These are phyloP conservation scores for Zaprionus tsacasi DNA, from an alignment of 1,140 invertebrate genomes.

Conservation along the genomic window DNA sequence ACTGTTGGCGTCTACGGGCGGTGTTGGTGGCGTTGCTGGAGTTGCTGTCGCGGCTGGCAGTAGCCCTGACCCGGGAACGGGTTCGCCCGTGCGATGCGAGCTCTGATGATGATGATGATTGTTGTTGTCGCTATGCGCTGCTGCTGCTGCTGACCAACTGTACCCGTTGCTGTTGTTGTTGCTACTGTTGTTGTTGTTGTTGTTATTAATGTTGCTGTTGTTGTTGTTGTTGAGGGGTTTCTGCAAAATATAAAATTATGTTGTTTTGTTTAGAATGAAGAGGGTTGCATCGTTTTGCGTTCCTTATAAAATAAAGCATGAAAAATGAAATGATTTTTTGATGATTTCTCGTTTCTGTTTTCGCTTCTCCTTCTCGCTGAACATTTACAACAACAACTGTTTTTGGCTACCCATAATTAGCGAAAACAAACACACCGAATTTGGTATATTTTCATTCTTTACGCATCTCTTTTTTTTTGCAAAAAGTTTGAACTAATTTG, in stretches of 20 bases:
- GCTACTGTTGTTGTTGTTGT: conserved; percentile 46
- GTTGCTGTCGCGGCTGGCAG: conserved; percentile 21
- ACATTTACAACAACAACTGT: conserved; percentile 17
- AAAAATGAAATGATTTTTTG: conserved; percentile 69
- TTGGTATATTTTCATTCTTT: conserved; percentile 43
- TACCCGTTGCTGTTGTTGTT: conserved; percentile 45
- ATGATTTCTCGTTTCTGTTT: conserved; percentile 45
- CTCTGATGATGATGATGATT: conserved; percentile 51
- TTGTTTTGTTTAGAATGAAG: conserved; percentile 49
- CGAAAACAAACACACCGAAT: conserved; percentile 50
- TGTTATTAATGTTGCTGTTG: conserved; percentile 42
- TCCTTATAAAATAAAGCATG: conserved; percentile 49
- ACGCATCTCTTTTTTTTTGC: conserved; percentile 1
- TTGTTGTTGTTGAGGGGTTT: conserved; percentile 60
- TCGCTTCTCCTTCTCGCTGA: conserved; percentile 11
- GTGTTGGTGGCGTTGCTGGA: conserved; percentile 44
- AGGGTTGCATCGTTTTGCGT: conserved; percentile 42
- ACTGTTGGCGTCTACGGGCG: conserved; percentile 41
- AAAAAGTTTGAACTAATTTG: conserved; percentile 12
- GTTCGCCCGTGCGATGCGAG: conserved; percentile 24
- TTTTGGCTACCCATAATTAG: conserved; percentile 49
- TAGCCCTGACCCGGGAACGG: conserved; percentile 33
- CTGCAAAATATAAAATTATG: conserved; percentile 61
- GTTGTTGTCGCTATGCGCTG: conserved; percentile 52
- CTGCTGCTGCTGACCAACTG: conserved; percentile 56